Conservation (phyloP, 2,113 vertebrate species). For the Trinectes maculatus region DNA sequence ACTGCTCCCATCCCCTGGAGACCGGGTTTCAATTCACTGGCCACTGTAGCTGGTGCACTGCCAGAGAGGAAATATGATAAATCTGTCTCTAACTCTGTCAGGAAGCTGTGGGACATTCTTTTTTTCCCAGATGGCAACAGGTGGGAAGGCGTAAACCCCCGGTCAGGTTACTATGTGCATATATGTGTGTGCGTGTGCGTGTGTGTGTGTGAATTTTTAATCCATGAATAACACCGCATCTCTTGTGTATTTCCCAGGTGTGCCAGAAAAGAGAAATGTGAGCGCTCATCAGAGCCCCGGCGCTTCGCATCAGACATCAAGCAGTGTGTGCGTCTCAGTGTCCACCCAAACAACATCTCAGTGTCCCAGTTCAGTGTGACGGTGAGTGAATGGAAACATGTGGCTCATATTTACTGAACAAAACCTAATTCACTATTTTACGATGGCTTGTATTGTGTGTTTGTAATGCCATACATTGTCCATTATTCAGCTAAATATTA, state of each 20-base stretch:
- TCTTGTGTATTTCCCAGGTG: slow-evolving; percentile 83
- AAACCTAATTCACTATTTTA: too few relatives aligned
- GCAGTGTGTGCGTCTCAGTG: slow-evolving; percentile 95
- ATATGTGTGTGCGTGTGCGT: slow-evolving; percentile 5
- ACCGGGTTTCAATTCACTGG: slow-evolving; percentile 49
- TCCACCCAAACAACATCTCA: slow-evolving; percentile 98
- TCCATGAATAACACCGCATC: slow-evolving; percentile 46
- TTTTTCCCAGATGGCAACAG: slow-evolving; percentile 65
- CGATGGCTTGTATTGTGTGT: too few relatives aligned
- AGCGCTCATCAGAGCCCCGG: slow-evolving; percentile 91
- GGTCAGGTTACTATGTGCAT: slow-evolving; percentile 62
- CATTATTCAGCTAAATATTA: not conserved
- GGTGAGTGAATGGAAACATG: slow-evolving; percentile 82
- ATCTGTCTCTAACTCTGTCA: slow-evolving; percentile 53
- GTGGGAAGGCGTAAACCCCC: slow-evolving; percentile 50
- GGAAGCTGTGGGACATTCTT: slow-evolving; percentile 52
- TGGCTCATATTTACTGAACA: not conserved
- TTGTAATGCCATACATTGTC: too few relatives aligned
- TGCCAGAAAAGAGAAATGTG: slow-evolving; percentile 94
- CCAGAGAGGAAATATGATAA: slow-evolving; percentile 72
- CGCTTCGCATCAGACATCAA: slow-evolving; percentile 95
- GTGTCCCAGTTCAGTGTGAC: slow-evolving; percentile 97
- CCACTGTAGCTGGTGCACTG: slow-evolving; percentile 32
- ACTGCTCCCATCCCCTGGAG: slow-evolving; percentile 47
- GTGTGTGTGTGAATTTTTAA: slow-evolving; percentile 40